Conservation (phyloP, 2,113 vertebrate genomes). For the Baryphthengus martii region DNA sequence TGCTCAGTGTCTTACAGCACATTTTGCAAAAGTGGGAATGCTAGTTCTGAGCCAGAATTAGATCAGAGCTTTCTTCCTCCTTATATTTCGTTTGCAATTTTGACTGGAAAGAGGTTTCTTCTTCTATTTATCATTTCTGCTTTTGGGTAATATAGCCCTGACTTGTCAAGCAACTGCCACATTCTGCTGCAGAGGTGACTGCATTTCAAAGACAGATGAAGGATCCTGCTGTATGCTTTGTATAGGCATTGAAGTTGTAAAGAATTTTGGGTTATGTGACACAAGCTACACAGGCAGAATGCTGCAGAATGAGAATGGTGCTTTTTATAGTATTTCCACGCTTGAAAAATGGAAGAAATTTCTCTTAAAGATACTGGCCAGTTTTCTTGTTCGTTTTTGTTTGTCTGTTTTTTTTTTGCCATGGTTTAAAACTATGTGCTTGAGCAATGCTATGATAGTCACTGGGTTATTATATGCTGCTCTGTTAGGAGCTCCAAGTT, state of each 20-base stretch:
- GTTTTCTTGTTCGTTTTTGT: not conserved
- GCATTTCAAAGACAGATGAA: slow-evolving; percentile 37
- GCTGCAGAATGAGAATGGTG: not conserved
- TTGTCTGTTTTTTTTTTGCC: not conserved
- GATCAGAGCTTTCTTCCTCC: not conserved
- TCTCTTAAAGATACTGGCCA: not conserved
- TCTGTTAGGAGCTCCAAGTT: not conserved
- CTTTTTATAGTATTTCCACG: not conserved
- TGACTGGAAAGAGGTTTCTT: not conserved
- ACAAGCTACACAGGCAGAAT: not conserved
- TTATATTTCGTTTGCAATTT: not conserved
- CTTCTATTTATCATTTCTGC: not conserved
- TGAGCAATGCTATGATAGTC: not conserved
- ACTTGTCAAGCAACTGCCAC: not conserved
- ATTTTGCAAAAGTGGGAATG: not conserved
- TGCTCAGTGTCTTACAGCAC: not conserved
- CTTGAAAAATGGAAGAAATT: not conserved
- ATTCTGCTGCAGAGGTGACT: slow-evolving; percentile 28
- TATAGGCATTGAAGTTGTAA: not conserved
- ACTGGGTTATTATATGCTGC: not conserved
- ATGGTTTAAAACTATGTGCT: not conserved
- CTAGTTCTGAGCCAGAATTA: not conserved
- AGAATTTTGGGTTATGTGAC: not conserved
- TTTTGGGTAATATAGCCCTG: not conserved
- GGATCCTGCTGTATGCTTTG: not conserved